Evolutionary conservation across 2,888 invertebrate species (phyloP).

Genomic region (Chloroclysta siterata): DNA sequence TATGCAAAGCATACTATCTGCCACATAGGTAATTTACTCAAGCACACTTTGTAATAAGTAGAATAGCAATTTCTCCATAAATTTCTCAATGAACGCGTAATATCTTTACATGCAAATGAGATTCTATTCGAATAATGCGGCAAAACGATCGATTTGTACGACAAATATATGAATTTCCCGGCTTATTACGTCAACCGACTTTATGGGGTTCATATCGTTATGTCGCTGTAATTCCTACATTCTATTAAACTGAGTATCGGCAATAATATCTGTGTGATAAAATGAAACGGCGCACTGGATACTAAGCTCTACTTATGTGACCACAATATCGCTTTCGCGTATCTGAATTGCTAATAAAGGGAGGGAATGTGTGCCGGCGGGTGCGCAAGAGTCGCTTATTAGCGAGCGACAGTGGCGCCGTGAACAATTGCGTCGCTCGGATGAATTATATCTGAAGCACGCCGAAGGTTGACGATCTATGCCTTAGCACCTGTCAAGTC

Average conservation of each 20-base stretch:
- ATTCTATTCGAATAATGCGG: constrained; percentile 57
- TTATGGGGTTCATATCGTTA: constrained; percentile 71
- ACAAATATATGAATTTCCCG: constrained; percentile 73
- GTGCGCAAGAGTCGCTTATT: constrained; percentile 61
- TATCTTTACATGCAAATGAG: constrained; percentile 65
- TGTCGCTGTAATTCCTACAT: constrained; percentile 72
- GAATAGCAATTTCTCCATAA: constrained; percentile 57
- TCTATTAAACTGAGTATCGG: constrained; percentile 71
- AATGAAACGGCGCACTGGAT: constrained; percentile 68
- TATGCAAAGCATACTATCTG: constrained; percentile 36
- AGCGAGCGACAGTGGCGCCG: constrained; percentile 59
- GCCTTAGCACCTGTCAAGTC: constrained; percentile 27
- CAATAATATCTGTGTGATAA: constrained; percentile 68
- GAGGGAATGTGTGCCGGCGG: constrained; percentile 69
- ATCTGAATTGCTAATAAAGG: constrained; percentile 82
- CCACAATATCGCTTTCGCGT: constrained; percentile 76
- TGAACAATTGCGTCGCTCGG: constrained; percentile 51
- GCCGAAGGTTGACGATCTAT: constrained; percentile 33
- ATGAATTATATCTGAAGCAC: constrained; percentile 31
- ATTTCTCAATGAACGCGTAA: constrained; percentile 60
- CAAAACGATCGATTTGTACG: constrained; percentile 73
- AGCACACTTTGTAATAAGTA: constrained; percentile 55
- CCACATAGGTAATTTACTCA: constrained; percentile 30
- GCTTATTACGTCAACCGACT: constrained; percentile 74
- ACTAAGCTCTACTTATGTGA: constrained; percentile 73